Evolutionary conservation across 2,797 vertebrate genomes (phyloP).

Genomic region (Taenioides sp.): DNA sequence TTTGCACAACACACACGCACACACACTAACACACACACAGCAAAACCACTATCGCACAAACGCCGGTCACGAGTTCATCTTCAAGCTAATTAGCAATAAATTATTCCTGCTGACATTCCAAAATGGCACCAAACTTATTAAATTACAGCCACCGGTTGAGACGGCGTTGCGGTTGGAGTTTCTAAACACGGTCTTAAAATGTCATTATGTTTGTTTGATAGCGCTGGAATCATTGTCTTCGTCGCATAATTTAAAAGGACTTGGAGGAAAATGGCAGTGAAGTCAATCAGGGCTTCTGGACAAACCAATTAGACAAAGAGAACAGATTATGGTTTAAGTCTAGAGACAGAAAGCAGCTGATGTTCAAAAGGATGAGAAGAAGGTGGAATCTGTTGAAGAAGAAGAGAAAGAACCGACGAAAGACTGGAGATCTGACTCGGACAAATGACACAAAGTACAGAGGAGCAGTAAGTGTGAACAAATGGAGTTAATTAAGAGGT

Average conservation of each 20-base stretch:
- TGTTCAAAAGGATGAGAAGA: not conserved
- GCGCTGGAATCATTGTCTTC: not conserved
- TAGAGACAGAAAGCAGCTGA: conserved; percentile 12
- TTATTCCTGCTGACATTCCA: conserved; percentile 54
- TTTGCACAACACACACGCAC: conserved; percentile 4
- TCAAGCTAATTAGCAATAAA: conserved; percentile 64
- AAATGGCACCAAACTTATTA: conserved; percentile 56
- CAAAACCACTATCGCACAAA: conserved; percentile 4
- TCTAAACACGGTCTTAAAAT: conserved; percentile 8
- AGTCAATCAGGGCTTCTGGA: conserved; percentile 14
- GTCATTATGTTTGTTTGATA: conserved; percentile 6
- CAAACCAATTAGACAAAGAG: conserved; percentile 5
- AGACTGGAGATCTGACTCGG: too few relatives aligned
- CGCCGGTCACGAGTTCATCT: conserved; percentile 58
- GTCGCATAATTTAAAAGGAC: conserved; percentile 1
- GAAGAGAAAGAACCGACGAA: not conserved
- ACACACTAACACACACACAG: not conserved
- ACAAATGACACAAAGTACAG: not conserved
- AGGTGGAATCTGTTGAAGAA: not conserved
- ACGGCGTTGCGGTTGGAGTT: not conserved
- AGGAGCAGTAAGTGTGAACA: not conserved
- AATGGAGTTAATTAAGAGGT: not conserved
- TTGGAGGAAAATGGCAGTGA: conserved; percentile 2
- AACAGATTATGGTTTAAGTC: conserved; percentile 9
- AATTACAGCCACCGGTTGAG: conserved; percentile 27